phyloP scores from a whole-genome alignment of 2,797 vertebrate genomes.

The Chromis chromis region DNA sequence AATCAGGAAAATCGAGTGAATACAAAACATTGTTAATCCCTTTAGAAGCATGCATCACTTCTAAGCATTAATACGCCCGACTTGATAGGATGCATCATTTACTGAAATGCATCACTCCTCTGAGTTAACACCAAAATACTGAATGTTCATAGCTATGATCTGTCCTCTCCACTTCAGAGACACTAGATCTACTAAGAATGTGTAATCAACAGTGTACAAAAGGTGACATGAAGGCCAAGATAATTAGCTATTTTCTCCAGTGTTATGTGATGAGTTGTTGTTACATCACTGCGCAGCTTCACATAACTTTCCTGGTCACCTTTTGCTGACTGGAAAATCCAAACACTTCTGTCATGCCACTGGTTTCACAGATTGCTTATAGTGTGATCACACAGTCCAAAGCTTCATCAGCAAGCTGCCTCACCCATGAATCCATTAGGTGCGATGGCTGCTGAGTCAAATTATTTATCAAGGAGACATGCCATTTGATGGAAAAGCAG shows the following conservation, averaged over 20 bases:
- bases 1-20: neutral
- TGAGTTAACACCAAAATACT: neutral
- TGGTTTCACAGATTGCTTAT: constrained; percentile 7
- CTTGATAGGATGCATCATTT: neutral
- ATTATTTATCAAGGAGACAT: neutral
- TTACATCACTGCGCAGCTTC: neutral
- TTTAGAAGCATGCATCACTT: neutral
- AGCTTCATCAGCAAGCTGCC: constrained; percentile 14
- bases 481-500: neutral
- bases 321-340: neutral
- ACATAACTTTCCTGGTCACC: neutral
- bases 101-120: neutral
- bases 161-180: neutral
- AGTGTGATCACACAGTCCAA: constrained; percentile 28
- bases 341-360: neutral
- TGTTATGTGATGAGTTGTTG: neutral
- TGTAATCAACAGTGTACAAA: too few relatives aligned
- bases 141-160: neutral
- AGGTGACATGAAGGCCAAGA: too few relatives aligned
- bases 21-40: constrained; percentile 15
- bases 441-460: constrained; percentile 19
- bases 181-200: neutral
- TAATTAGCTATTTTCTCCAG: too few relatives aligned
- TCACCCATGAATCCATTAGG: neutral
- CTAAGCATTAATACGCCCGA: constrained; percentile 7